A percentile compares a stretch with the other conserved stretches of the same genome.
phyloP scores from a whole-genome alignment of 2,797 vertebrate genomes.

The Falco berigora region DNA sequence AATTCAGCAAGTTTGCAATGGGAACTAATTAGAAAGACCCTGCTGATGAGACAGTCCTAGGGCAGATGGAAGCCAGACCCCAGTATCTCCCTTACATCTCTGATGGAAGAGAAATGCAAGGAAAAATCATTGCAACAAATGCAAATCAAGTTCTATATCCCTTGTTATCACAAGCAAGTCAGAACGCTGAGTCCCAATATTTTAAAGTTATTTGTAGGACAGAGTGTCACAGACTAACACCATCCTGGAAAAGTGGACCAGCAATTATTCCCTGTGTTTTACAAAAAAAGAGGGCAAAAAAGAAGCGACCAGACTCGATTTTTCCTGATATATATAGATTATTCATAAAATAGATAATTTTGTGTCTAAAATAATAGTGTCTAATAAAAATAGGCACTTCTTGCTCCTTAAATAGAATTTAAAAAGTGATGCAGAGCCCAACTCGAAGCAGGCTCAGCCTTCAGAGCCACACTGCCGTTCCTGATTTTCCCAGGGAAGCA shows the following conservation, averaged over 20 bases:
- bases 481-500: neutral
- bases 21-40: neutral
- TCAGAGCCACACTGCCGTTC: neutral
- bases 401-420: neutral
- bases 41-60: neutral
- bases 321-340: neutral
- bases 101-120: neutral
- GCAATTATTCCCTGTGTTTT: neutral
- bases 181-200: fast-evolving
- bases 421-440: neutral
- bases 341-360: too few species aligned
- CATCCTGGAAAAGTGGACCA: neutral
- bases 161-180: neutral
- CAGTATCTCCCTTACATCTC: neutral
- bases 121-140: neutral
- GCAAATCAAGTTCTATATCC: neutral
- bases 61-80: neutral
- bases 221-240: neutral
- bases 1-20: neutral
- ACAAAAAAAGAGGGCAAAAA: neutral
- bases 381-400: neutral
- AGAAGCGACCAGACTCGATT: neutral
- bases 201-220: neutral
- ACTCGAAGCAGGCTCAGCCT: neutral
- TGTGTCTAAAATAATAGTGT: too few species aligned